These are phyloP conservation scores for Epistrophe grossulariae DNA, from an alignment of 2,888 invertebrate genomes.

Conservation along the genomic window DNA sequence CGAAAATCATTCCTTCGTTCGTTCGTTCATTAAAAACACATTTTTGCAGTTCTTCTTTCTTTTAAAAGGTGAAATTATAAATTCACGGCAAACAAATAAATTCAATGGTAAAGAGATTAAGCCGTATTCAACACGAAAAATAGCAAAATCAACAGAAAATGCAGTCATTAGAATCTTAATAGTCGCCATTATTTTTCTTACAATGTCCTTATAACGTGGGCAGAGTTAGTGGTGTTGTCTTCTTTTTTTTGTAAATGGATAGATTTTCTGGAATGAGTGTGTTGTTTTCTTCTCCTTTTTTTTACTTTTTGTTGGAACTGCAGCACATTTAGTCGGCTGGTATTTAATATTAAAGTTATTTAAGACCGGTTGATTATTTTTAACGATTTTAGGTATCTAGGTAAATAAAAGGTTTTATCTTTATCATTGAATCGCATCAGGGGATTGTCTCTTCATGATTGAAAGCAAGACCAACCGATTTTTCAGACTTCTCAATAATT, in stretches of 20 bases:
- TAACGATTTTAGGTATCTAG: too few relatives aligned
- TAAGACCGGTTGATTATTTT: neutral
- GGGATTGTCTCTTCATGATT: too few relatives aligned
- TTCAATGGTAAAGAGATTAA: conserved; percentile 50
- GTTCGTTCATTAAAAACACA: conserved; percentile 62
- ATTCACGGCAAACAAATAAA: conserved; percentile 73
- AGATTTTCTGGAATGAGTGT: neutral
- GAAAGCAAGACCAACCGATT: too few relatives aligned
- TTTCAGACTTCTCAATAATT: too few relatives aligned
- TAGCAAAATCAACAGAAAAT: conserved; percentile 76
- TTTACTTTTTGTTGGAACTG: neutral
- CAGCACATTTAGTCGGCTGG: neutral
- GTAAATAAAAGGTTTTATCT: too few relatives aligned
- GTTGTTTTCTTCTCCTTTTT: neutral
- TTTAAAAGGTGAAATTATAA: conserved; percentile 70
- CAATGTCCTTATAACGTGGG: conserved; percentile 47
- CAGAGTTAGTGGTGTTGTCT: conserved; percentile 32
- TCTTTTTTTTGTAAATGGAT: neutral
- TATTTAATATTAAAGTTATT: neutral
- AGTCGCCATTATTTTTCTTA: conserved; percentile 76
- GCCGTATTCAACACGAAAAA: conserved; percentile 36
- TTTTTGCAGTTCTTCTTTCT: conserved; percentile 44
- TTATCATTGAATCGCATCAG: too few relatives aligned
- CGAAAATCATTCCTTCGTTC: conserved; percentile 46
- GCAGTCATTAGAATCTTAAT: conserved; percentile 77